phyloP scores from a whole-genome alignment of 53 echinoderm and acorn worm genomes.

The Paelopatides confundens region DNA sequence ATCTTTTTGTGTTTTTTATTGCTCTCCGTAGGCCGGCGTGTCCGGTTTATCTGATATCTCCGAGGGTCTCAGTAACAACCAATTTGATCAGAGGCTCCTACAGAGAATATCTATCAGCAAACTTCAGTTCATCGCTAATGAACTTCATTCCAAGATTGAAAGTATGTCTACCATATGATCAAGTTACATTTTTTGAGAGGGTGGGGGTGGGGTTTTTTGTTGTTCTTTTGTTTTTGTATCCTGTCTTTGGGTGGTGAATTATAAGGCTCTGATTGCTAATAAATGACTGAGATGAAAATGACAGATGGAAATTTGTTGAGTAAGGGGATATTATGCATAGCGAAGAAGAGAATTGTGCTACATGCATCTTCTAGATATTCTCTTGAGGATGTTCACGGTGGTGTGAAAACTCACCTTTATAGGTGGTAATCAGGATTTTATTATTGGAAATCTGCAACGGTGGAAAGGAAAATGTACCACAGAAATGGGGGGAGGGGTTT shows the following conservation, averaged over 20 bases:
- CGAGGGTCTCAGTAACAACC: slow-evolving; percentile 72
- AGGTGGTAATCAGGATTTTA: not conserved
- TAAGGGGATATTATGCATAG: not conserved
- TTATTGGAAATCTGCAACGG: no score
- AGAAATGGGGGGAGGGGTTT: no score
- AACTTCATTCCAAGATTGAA: slow-evolving; percentile 91
- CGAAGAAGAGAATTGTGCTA: no score
- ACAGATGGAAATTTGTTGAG: not conserved
- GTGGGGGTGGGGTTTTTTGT: no score
- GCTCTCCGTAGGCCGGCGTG: slow-evolving; percentile 70
- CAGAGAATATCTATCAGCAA: slow-evolving; percentile 90
- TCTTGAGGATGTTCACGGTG: not conserved
- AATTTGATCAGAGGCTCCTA: slow-evolving; percentile 74
- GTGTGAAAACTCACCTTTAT: not conserved
- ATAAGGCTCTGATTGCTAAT: no score
- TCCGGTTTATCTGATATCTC: slow-evolving; percentile 80
- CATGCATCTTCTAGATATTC: not conserved
- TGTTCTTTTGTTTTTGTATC: not conserved
- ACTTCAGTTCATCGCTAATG: slow-evolving; percentile 91
- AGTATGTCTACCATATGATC: slow-evolving; percentile 61
- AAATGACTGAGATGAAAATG: not conserved
- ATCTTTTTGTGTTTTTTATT: not conserved
- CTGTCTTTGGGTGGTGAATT: not conserved
- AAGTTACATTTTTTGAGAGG: no score
- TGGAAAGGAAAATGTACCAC: no score